Evolutionary conservation across 2,888 invertebrate genomes (phyloP).

Genomic region (Drosophila incognita): DNA sequence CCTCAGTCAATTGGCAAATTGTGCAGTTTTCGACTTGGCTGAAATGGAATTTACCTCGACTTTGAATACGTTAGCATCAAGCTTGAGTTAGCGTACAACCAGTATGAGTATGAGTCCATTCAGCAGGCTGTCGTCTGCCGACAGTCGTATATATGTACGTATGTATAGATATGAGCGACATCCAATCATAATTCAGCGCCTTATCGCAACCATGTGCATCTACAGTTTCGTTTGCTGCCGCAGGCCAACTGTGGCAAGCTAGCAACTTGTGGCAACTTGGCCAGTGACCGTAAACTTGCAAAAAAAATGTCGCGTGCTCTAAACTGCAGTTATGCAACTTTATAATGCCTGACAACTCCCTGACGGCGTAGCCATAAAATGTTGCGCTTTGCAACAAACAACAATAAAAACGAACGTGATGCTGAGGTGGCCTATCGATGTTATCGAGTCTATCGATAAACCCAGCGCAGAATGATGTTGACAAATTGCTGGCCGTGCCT

Average conservation of each 20-base stretch:
- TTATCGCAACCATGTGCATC: constrained; percentile 72
- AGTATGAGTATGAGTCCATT: constrained; percentile 6
- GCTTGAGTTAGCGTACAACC: constrained; percentile 5
- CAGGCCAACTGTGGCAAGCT: constrained; percentile 25
- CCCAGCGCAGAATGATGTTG: neutral
- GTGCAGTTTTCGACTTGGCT: constrained; percentile 22
- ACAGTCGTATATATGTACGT: constrained; percentile 29
- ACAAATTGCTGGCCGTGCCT: constrained; percentile 28
- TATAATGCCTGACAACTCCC: constrained; percentile 76
- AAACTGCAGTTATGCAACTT: constrained; percentile 80
- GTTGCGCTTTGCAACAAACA: constrained; percentile 65
- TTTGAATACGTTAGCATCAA: constrained; percentile 8
- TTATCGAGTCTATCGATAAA: constrained; percentile 22
- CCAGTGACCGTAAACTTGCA: constrained; percentile 75
- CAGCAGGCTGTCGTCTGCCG: constrained; percentile 20
- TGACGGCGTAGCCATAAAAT: constrained; percentile 64
- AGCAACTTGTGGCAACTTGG: constrained; percentile 31
- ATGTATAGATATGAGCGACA: constrained; percentile 63
- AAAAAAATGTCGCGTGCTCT: constrained; percentile 79
- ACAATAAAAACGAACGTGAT: constrained; percentile 28
- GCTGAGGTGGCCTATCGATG: constrained; percentile 11
- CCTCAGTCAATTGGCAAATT: constrained; percentile 48
- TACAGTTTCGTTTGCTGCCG: constrained; percentile 58
- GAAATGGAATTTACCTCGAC: constrained; percentile 15
- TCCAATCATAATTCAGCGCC: constrained; percentile 74